Evolutionary conservation across 1,140 invertebrate genomes (phyloP), one percentile per base, ranked within the genome.

Genomic region (Atta colombica): DNA sequence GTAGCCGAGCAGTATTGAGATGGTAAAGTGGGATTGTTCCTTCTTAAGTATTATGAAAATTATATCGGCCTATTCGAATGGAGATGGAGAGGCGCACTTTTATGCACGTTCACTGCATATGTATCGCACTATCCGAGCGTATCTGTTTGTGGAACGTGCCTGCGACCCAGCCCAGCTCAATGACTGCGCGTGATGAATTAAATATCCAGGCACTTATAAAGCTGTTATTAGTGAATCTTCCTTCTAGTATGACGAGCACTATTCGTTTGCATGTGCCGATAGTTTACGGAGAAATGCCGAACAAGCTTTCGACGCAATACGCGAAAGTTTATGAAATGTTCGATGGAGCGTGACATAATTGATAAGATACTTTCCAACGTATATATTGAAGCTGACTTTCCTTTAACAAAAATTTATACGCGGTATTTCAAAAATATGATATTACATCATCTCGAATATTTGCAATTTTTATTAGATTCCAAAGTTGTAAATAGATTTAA

Each of bases 121-220:
- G 35, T 60, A 82, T 82, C 80, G 68, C n/a, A 10, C 66, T 53
- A 58, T 82, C 25, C 35, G 21, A n/a, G 35, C 53, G 80, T 82
- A 60, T 60, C 53, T 82, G 68, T 82, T 82, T 82, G 78, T 60
- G 78, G 68, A 74, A 82, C 80, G 80, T 82, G 80, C 35, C 53
- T 12, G 65, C 12, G 63, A n/a, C 49, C 25, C 25, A 25, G 45
- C 3, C 8, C 35, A 16, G 78, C 51, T 55, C 45, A 21, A 16
- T 58, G 49, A 39, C 66, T 31, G 78, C 35, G 25, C 80, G 80
- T 82, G 80, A 82, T 82, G 68, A 82, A 82, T 82, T 82, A 82
- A 82, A 82, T 82, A 82, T 82, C 80, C 68, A 74, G 68, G 25
- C 35, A 55, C 80, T 82, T 82, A 74, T 82, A 82, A 80, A 82